A percentile compares a stretch with the other conserved stretches of the same genome.
These are phyloP conservation scores for Atherinosoma microstoma DNA, from an alignment of 2,797 vertebrate species.

Conservation along the genomic window DNA sequence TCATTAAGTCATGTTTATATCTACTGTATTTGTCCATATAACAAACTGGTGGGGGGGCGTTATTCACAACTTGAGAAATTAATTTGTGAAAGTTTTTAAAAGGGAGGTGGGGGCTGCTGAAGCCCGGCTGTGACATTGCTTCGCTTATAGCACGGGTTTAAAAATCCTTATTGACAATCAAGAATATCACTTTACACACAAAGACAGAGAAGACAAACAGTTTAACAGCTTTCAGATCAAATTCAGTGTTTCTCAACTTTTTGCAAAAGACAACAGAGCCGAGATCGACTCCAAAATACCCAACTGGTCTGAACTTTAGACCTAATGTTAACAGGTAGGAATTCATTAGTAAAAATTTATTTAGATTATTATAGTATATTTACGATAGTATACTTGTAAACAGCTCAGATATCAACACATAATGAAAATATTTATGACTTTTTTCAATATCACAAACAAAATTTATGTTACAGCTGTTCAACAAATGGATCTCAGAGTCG, in stretches of 20 bases:
- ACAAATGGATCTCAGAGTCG: background rate
- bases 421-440: background rate
- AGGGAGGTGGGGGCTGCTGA: background rate
- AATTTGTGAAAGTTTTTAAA: constrained; percentile 6
- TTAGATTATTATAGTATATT: background rate
- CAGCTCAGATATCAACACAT: background rate
- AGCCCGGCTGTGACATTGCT: background rate
- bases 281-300: background rate
- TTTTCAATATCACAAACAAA: background rate
- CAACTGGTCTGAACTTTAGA: background rate
- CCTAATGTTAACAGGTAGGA: background rate
- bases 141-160: background rate
- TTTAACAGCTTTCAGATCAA: constrained; percentile 48
- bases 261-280: background rate
- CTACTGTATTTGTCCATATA: background rate
- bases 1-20: background rate
- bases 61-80: background rate
- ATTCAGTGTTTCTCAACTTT: constrained; percentile 54
- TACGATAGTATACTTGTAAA: background rate
- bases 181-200: constrained; percentile 9
- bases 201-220: constrained; percentile 38
- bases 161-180: background rate
- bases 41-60: background rate
- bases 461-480: background rate
- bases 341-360: background rate